Percentiles rank a stretch among this genome's conserved stretches.
Evolutionary conservation across 2,113 vertebrate genomes (phyloP).

Genomic region (Calypte anna): DNA sequence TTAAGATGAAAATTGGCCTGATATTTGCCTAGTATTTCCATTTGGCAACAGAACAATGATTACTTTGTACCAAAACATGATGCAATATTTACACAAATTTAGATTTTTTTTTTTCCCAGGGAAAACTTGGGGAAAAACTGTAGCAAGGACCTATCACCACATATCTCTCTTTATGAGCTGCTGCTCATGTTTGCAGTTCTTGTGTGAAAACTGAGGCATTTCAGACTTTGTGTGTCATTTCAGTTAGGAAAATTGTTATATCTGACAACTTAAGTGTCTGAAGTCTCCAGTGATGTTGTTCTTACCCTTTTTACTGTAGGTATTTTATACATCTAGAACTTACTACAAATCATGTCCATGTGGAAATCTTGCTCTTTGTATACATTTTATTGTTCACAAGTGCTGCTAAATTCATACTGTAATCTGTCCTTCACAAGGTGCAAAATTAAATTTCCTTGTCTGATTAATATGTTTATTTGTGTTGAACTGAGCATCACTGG

Average conservation of each 20-base stretch:
- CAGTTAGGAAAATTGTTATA: not conserved
- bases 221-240: not conserved
- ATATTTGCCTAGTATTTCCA: not conserved
- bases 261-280: not conserved
- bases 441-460: not conserved
- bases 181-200: not conserved
- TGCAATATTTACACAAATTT: constrained; percentile 4
- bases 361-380: not conserved
- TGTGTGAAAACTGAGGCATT: not conserved
- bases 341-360: not conserved
- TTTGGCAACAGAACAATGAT: constrained; percentile 4
- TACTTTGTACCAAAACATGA: not conserved
- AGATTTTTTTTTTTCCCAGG: not conserved
- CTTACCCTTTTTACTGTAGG: not conserved
- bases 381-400: not conserved
- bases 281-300: not conserved
- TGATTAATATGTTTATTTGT: not conserved
- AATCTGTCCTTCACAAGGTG: not conserved
- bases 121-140: not conserved
- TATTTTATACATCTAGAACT: not conserved
- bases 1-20: not conserved
- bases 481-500: not conserved
- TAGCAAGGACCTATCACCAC: not conserved
- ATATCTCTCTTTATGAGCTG: not conserved
- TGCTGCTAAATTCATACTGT: not conserved